A percentile compares a stretch with the other conserved stretches of the same genome.
Conservation (phyloP, 2,113 vertebrate species). For the Cathartes aura region DNA sequence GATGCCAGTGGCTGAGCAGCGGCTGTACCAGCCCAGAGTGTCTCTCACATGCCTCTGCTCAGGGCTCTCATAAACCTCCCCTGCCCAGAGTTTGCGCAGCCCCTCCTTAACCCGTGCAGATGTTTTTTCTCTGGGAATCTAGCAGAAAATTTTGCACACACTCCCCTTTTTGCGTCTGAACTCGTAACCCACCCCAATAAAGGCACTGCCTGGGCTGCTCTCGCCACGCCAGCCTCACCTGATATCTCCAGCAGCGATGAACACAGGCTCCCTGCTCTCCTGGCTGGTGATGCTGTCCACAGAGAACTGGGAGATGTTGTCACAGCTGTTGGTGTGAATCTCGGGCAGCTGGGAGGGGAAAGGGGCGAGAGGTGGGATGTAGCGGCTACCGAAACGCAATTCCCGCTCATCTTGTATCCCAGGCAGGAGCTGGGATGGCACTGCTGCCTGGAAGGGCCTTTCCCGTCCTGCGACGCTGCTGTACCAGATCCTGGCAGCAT, state of each 20-base stretch:
- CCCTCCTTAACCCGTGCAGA: background rate
- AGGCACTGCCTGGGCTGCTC: background rate
- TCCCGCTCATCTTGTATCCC: background rate
- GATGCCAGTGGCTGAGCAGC: rapidly evolving
- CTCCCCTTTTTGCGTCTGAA: rapidly evolving
- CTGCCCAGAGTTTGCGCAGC: background rate
- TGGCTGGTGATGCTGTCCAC: slow-evolving; percentile 98
- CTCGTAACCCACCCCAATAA: rapidly evolving
- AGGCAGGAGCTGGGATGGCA: background rate
- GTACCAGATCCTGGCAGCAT: rapidly evolving
- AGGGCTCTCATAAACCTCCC: background rate
- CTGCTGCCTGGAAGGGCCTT: background rate
- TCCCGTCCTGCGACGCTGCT: rapidly evolving
- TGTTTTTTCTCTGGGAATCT: background rate
- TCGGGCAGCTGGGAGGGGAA: slow-evolving; percentile 84
- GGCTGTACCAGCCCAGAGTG: background rate
- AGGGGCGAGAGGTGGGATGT: background rate
- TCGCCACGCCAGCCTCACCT: slow-evolving; percentile 68
- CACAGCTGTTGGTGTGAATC: slow-evolving; percentile 92
- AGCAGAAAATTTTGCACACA: background rate
- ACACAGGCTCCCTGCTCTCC: slow-evolving; percentile 94
- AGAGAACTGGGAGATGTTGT: slow-evolving; percentile 98
- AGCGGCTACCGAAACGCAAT: rapidly evolving
- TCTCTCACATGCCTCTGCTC: rapidly evolving
- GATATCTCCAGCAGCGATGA: slow-evolving; percentile 95